phyloP scores from a whole-genome alignment of 2,888 invertebrate species.

The Drosophila anomalata region DNA sequence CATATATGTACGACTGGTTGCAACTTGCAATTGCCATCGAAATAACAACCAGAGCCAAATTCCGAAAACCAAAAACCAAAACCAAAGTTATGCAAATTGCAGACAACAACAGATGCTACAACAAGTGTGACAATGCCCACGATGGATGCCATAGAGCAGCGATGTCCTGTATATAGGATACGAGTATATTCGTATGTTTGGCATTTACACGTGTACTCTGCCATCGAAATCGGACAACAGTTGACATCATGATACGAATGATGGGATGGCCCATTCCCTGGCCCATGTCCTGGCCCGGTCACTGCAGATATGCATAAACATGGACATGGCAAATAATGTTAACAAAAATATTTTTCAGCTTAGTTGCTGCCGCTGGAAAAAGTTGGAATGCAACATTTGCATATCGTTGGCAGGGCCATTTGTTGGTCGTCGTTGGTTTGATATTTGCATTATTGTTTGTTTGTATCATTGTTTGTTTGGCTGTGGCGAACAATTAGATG shows the following conservation, averaged over 20 bases:
- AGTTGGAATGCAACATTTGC: conserved; percentile 25
- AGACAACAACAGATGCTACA: conserved; percentile 22
- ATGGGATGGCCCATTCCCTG: neutral
- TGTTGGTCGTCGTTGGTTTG: conserved; percentile 11
- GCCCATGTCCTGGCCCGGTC: conserved; percentile 6
- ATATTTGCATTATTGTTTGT: conserved; percentile 5
- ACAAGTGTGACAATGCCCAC: conserved; percentile 53
- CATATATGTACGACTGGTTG: neutral
- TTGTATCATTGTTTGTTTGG: conserved; percentile 20
- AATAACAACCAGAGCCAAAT: conserved; percentile 11
- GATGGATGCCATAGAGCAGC: conserved; percentile 19
- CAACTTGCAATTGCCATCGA: conserved; percentile 22
- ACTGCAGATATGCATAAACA: conserved; percentile 45
- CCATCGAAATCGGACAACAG: conserved; percentile 35
- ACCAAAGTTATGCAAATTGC: conserved; percentile 46
- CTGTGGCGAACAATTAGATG: conserved; percentile 45
- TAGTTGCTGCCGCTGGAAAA: conserved; percentile 32
- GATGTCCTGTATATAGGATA: neutral
- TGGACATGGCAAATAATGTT: conserved; percentile 36
- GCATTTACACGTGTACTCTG: conserved; percentile 35
- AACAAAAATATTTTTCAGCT: conserved; percentile 45
- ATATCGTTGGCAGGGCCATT: conserved; percentile 23
- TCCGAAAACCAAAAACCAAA: conserved; percentile 24
- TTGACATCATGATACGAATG: conserved; percentile 31
- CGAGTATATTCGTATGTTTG: conserved; percentile 11